Percentiles rank a stretch among this genome's conserved stretches.
These are phyloP conservation scores for Choristoneura fumiferana DNA, from an alignment of 1,140 invertebrate genomes.

Conservation along the genomic window DNA sequence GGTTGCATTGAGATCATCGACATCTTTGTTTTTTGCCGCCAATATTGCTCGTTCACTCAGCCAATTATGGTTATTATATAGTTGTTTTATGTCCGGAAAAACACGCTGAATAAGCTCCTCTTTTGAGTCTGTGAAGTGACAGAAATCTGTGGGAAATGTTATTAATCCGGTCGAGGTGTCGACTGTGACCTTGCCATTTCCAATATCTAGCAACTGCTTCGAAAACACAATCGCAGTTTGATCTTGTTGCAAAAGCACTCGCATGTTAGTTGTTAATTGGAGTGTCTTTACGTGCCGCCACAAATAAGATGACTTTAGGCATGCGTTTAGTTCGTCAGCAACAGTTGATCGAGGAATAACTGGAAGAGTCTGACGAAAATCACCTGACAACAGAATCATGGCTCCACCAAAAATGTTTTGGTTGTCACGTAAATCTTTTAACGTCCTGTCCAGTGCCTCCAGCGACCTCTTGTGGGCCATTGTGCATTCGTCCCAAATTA, in stretches of 20 bases:
- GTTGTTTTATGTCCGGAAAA: constrained; percentile 43
- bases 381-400: constrained; percentile 37
- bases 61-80: constrained; percentile 34
- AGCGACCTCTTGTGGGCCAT: constrained; percentile 62
- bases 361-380: constrained; percentile 40
- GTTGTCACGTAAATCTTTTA: constrained; percentile 44
- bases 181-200: constrained; percentile 39
- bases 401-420: constrained; percentile 38
- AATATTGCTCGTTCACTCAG: constrained; percentile 35
- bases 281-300: constrained; percentile 62
- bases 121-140: constrained; percentile 36
- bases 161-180: constrained; percentile 40
- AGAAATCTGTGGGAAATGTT: constrained; percentile 34
- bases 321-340: constrained; percentile 63
- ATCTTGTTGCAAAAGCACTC: constrained; percentile 58
- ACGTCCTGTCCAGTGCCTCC: constrained; percentile 56
- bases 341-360: constrained; percentile 61
- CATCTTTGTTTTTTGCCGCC: constrained; percentile 35
- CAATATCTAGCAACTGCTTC: constrained; percentile 37
- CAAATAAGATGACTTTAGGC: constrained; percentile 55
- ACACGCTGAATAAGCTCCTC: constrained; percentile 42
- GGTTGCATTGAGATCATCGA: constrained; percentile 31
- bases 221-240: constrained; percentile 51
- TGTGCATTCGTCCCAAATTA: constrained; percentile 40
- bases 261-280: constrained; percentile 65